These are phyloP conservation scores for Liopterus haemorrhoidalis DNA, from an alignment of 2,888 invertebrate genomes.

Conservation along the genomic window DNA sequence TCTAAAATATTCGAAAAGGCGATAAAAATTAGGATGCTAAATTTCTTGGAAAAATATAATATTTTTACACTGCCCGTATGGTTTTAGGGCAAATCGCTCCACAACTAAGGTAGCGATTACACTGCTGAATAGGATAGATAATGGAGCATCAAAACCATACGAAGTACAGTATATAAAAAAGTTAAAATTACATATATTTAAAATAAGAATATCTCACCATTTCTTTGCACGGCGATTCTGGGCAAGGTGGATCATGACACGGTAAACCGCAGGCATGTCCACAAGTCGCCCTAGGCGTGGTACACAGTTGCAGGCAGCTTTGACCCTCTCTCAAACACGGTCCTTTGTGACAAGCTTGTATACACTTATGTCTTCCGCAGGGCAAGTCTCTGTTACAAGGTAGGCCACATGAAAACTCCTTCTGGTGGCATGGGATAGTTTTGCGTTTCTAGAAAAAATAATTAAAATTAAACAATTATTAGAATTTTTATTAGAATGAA, in stretches of 20 bases:
- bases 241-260: constrained; percentile 74
- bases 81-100: too few species aligned
- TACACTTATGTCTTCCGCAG: constrained; percentile 82
- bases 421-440: constrained; percentile 82
- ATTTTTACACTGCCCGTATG: too few species aligned
- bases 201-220: constrained; percentile 47
- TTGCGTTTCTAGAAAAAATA: constrained; percentile 50
- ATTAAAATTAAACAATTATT: too few species aligned
- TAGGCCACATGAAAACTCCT: constrained; percentile 84
- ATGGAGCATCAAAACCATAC: background rate
- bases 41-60: too few species aligned
- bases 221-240: constrained; percentile 64
- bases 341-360: constrained; percentile 67
- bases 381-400: constrained; percentile 74
- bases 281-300: constrained; percentile 60
- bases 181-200: constrained; percentile 2
- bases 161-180: background rate
- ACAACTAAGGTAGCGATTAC: too few species aligned
- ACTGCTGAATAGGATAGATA: too few species aligned
- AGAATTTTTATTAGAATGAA: background rate
- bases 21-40: too few species aligned
- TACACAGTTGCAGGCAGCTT: constrained; percentile 76
- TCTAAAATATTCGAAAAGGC: too few species aligned
- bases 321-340: constrained; percentile 60
- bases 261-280: constrained; percentile 79